Base-by-base conservation (phyloP, 1,140 invertebrate genomes). In the Musca vetustissima region DNA sequence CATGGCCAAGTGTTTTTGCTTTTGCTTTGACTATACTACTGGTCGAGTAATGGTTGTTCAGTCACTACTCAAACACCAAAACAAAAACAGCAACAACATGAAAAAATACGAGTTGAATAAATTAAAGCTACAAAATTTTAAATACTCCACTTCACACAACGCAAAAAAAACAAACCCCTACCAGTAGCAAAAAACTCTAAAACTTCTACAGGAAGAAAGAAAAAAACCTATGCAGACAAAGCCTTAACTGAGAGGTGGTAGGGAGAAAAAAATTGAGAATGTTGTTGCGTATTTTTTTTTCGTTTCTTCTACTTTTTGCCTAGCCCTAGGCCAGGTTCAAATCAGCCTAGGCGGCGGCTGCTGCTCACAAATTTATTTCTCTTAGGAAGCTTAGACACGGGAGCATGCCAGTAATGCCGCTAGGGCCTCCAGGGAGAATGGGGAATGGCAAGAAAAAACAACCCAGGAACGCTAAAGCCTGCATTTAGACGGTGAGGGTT, bases 251-350 rank as follows among this genome's bases (percentile, higher is more conserved):
- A 55, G n/a, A n/a, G 4, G 4, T 24, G 4, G 14, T 55, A 13
- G 3, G n/a, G n/a, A n/a, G n/a, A n/a, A n/a, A 55, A 43, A 43
- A 43, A 43, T 43, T 43, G 36, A 43, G 36, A 43, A 9, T 43
- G 6, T 43, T 43, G 36, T 24, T 24, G 21, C 7, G n/a, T 61
- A n/a, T n/a, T n/a, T n/a, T n/a, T n/a, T n/a, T 36, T 61, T 61
- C 19, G 4, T 17, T 28, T 2, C 4, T 28, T 28, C 19, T 57
- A 15, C 24, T 11, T 19, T 36, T 36, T 43, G n/a, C 28, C 32
- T 61, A 61, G 57, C 57, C 19, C 15, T 9, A 61, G 57, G 57
- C 57, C 36, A 14, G 57, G 57, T 43, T 61, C 32, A 61, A 28
- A 19, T 61, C 57, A 61, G 28, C 49, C 49, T 52, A 22, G 17